Base-by-base conservation (phyloP, 2,113 vertebrate species). In the Pituophis catenifer region DNA sequence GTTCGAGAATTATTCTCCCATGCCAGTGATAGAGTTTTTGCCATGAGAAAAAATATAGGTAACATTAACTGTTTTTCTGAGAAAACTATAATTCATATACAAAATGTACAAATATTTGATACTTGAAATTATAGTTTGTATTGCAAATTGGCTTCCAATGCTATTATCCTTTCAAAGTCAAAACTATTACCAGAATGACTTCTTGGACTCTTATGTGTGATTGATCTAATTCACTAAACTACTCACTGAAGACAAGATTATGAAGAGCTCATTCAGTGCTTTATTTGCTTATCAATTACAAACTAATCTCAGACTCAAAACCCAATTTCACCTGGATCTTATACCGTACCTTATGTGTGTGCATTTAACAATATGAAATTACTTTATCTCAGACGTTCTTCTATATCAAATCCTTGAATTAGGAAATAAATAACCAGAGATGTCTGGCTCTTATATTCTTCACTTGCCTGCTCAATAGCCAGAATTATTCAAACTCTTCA, bases 181-280 rank as follows among this genome's bases (percentile, higher is more conserved):
- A 11, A 29, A 58, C 89, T 8, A 90, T 59, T 92, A 87, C 13
- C 48, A 88, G 17, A n/a, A 92, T 10, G 87, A 59, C 21, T 93
- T 95, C 92, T 29, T 89, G 58, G 91, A 96, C 87, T 1, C 17
- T 70, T 94, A 48, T 53, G 33, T 91, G 88, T 59, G 50, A 91
- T 94, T 95, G 93, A 85, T 54, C 94, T 92, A 52, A 93, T 96
- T 89, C 92, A 87, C 65, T 94, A 87, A 92, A 93, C 87, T 93
- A 93, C 19, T 92, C 88, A 54, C 58, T 89, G 94, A 96, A 93
- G 44, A 89, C 17, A 93, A 92, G 93, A 90, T 52, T 65, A 90
- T 23, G 33, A 93, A 93, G 53, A 62, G 26, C 55, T 95, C 13
- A 26, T 93, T 33, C 10, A 57, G 44, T 59, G 87, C 26, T 93